phyloP scores from a whole-genome alignment of 2,888 invertebrate species.

The Hedychridium roseum region DNA sequence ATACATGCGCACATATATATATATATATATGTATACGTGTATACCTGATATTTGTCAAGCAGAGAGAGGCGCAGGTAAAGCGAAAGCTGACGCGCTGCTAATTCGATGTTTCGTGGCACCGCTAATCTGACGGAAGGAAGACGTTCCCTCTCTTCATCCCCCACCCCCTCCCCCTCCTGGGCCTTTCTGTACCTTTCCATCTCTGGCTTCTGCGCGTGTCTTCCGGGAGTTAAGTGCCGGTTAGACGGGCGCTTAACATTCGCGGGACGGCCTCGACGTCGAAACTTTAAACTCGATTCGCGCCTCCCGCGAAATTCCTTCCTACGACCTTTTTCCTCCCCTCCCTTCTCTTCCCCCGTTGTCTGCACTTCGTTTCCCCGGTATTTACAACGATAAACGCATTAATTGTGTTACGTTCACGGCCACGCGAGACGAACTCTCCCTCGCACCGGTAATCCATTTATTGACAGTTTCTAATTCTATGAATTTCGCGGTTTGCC shows the following conservation, averaged over 20 bases:
- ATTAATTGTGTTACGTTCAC: too few relatives aligned
- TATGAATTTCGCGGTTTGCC: too few relatives aligned
- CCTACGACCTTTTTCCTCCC: constrained; percentile 11
- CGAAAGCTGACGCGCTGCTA: constrained; percentile 38
- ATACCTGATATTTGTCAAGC: constrained; percentile 25
- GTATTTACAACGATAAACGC: neutral
- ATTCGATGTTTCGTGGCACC: constrained; percentile 44
- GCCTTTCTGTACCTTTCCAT: neutral
- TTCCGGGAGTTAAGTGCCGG: constrained; percentile 43
- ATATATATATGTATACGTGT: too few relatives aligned
- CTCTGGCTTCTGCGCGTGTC: too few relatives aligned
- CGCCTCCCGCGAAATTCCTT: neutral
- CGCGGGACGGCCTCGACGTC: constrained; percentile 41
- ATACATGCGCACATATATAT: too few relatives aligned
- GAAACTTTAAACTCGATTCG: constrained; percentile 50
- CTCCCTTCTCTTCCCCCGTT: neutral
- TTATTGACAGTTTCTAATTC: too few relatives aligned
- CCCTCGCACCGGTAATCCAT: too few relatives aligned
- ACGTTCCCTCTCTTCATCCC: constrained; percentile 14
- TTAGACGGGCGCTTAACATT: constrained; percentile 42
- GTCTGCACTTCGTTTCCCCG: neutral
- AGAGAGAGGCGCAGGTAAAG: constrained; percentile 22
- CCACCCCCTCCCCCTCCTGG: neutral
- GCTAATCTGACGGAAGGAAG: constrained; percentile 46
- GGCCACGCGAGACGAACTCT: too few relatives aligned